Evolutionary conservation across 64 coral and sea anemone genomes (phyloP), one percentile per base, ranked within the genome.

Genomic region (Actinia tenebrosa): DNA sequence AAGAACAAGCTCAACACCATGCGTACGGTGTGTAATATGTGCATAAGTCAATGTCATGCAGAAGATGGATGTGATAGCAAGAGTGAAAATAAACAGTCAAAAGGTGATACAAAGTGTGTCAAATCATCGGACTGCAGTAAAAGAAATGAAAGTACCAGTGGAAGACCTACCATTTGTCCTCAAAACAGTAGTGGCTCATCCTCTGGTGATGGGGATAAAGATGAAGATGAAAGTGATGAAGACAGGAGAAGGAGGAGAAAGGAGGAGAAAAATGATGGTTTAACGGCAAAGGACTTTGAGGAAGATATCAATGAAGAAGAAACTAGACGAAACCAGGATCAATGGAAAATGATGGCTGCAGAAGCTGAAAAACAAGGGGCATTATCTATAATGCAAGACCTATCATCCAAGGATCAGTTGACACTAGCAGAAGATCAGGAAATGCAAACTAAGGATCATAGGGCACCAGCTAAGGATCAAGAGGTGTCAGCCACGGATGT

Each of bases 51-150:
- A 30, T 42, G 2, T 75, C n/a, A 3, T 75, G 25, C 26, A 75
- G 69, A 75, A 75, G 69, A 75, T 75, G 69, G 69, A 15, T 75
- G 69, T 75, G 69, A 75, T 42, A 66, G 63, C n/a, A 75, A 75
- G 69, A 75, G 25, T 75, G 69, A 75, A 75, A 75, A 11, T 0
- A 75, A 75, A 16, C 69, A 75, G 69, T 30, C 69, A 1, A 75
- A 66, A 66, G 63, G 69, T 75, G 25, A 42, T 16, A 75, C 26
- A 3, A 75, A 75, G 20, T 75, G 69, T 75, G 69, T 30, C 1
- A 75, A 30, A 42, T 75, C 69, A 75, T 75, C 69, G 10, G 69
- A 75, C 69, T 7, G 10, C 26, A 30, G 8, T 42, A 14, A 27
- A 75, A 75, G n/a, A 75, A 42, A 14, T 75, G 26, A 75, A 10